Conservation (phyloP, 2,888 invertebrate genomes). For the Pantelozetes paolii region DNA sequence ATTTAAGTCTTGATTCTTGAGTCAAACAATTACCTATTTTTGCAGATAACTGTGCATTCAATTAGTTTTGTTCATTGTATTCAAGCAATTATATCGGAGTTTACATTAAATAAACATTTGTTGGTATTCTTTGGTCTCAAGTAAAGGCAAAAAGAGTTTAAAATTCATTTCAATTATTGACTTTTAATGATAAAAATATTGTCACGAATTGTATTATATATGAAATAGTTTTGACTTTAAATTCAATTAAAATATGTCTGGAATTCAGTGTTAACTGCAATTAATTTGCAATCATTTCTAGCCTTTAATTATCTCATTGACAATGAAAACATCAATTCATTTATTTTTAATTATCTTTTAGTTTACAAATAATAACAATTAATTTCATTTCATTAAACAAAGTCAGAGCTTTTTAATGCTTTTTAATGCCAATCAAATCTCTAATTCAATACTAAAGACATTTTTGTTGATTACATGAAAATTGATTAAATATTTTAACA, state of each 20-base stretch:
- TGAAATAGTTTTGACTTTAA: background rate
- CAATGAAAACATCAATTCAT: too few species aligned
- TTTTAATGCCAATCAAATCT: too few species aligned
- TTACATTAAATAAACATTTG: background rate
- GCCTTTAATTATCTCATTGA: too few species aligned
- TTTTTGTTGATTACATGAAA: too few species aligned
- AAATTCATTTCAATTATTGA: background rate
- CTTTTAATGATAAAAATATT: background rate
- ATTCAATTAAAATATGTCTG: background rate
- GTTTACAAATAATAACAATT: too few species aligned
- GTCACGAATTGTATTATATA: background rate
- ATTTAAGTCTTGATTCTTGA: background rate
- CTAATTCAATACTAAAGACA: too few species aligned
- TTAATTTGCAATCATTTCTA: background rate
- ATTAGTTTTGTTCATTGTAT: constrained; percentile 16
- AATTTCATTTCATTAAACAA: too few species aligned
- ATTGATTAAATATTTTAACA: too few species aligned
- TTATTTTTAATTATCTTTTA: too few species aligned
- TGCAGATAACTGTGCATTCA: background rate
- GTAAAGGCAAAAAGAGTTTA: background rate
- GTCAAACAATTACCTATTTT: constrained; percentile 11
- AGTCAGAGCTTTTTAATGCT: too few species aligned
- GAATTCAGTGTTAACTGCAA: background rate
- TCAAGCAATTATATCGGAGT: background rate
- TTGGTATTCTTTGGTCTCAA: background rate